These are phyloP conservation scores for Aradophagus sp. DNA, from an alignment of 1,140 invertebrate species.

Conservation along the genomic window DNA sequence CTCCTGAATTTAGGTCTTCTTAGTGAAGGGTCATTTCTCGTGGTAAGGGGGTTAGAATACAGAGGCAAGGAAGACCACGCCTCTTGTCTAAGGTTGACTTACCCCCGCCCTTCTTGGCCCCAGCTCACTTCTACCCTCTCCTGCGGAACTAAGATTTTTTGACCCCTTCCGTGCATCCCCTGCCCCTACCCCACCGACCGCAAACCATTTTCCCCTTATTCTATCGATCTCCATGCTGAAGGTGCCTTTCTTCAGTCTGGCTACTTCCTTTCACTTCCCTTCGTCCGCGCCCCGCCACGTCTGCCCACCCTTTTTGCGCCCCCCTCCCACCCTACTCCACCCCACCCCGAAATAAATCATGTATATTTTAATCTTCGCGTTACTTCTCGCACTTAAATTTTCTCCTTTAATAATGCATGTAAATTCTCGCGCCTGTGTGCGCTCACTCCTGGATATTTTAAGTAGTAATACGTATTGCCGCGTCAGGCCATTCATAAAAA, in stretches of 20 bases:
- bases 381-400: constrained; percentile 55
- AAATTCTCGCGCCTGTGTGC: constrained; percentile 41
- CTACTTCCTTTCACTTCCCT: constrained; percentile 49
- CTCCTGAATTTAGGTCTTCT: constrained; percentile 59
- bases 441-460: constrained; percentile 23
- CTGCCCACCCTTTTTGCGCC: constrained; percentile 39
- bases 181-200: constrained; percentile 46
- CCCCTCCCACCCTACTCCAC: too few relatives aligned
- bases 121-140: constrained; percentile 59
- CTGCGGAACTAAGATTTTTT: constrained; percentile 71
- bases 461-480: constrained; percentile 40
- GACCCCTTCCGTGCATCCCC: constrained; percentile 60
- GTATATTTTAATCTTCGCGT: constrained; percentile 55
- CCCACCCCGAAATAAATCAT: constrained; percentile 54
- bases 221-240: constrained; percentile 71
- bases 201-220: constrained; percentile 61
- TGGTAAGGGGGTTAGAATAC: constrained; percentile 48
- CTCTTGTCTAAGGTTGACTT: constrained; percentile 75
- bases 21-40: constrained; percentile 58
- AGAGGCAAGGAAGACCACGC: constrained; percentile 68
- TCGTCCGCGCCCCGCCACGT: constrained; percentile 42
- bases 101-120: constrained; percentile 62
- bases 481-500: constrained; percentile 50
- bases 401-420: constrained; percentile 45
- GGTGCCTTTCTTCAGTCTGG: constrained; percentile 68